Evolutionary conservation across 2,113 vertebrate genomes (phyloP).

Genomic region (Pseudorectes ferrugineus): DNA sequence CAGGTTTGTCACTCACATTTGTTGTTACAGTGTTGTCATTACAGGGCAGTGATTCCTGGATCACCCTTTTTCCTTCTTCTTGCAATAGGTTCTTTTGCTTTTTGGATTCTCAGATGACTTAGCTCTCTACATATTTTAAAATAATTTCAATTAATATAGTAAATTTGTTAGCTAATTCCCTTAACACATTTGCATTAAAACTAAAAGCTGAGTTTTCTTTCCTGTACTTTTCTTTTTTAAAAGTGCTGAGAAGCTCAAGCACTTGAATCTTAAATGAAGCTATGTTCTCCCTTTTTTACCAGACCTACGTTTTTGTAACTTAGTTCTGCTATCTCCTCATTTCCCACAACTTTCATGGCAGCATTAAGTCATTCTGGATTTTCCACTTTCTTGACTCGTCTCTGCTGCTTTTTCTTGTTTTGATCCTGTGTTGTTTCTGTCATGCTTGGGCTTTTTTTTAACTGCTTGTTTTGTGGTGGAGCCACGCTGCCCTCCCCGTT

Average conservation of each 20-base stretch:
- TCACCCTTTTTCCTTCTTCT: neutral
- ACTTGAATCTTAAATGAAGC: neutral
- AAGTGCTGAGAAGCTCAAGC: neutral
- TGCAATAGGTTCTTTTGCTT: neutral
- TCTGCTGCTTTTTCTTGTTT: neutral
- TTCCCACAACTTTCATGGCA: neutral
- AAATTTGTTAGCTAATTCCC: conserved; percentile 27
- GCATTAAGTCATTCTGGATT: conserved; percentile 29
- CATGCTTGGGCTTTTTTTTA: neutral
- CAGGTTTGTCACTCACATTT: neutral
- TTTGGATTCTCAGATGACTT: neutral
- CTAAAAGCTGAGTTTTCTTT: neutral
- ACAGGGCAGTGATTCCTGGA: neutral
- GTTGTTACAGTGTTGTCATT: neutral
- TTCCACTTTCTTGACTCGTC: neutral
- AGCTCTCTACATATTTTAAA: neutral
- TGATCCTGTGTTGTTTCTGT: neutral
- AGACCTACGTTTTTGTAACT: neutral
- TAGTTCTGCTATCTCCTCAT: neutral
- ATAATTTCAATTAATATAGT: neutral
- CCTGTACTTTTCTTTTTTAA: neutral
- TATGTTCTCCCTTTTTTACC: neutral
- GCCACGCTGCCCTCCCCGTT: neutral
- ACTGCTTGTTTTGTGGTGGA: neutral
- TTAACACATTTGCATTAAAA: neutral